A percentile compares a stretch with the other conserved stretches of the same genome.
phyloP scores from a whole-genome alignment of 2,888 invertebrate genomes.

The Lithophane leautieri region DNA sequence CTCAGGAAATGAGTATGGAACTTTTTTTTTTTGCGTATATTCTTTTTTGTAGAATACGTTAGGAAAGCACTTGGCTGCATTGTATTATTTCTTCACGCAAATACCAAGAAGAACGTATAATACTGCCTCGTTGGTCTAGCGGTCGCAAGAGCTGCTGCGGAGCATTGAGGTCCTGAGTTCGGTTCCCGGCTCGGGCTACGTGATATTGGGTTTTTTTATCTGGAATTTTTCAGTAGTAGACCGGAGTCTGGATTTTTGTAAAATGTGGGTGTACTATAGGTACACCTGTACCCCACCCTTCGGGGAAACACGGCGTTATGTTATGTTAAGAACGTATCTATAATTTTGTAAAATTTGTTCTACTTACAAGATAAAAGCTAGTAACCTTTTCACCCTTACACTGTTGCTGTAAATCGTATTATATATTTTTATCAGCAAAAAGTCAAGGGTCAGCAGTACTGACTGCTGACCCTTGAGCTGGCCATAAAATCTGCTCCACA shows the following conservation, averaged over 20 bases:
- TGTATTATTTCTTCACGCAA: not conserved
- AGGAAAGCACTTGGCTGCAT: not conserved
- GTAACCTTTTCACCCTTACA: not conserved
- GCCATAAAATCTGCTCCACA: not conserved
- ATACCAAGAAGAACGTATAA: not conserved
- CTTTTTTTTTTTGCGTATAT: not conserved
- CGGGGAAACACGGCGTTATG: too few relatives aligned
- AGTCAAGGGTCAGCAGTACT: constrained; percentile 14
- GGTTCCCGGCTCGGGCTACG: too few relatives aligned
- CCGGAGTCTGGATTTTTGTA: too few relatives aligned
- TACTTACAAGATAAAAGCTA: not conserved
- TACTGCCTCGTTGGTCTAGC: too few relatives aligned
- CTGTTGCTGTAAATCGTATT: not conserved
- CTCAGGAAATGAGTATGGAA: not conserved
- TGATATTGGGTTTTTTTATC: too few relatives aligned
- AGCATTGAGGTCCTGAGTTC: too few relatives aligned
- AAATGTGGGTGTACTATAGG: too few relatives aligned
- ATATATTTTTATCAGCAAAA: constrained; percentile 8
- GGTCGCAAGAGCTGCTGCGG: too few relatives aligned
- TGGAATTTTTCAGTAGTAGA: too few relatives aligned
- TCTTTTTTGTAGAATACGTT: not conserved
- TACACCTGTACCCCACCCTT: not conserved
- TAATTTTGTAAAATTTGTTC: not conserved
- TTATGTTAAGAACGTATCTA: too few relatives aligned
- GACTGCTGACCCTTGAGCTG: too few relatives aligned